Percentiles rank a stretch among this genome's conserved stretches.
phyloP scores from a whole-genome alignment of 1,140 invertebrate species.

The Lepidurus couesii region DNA sequence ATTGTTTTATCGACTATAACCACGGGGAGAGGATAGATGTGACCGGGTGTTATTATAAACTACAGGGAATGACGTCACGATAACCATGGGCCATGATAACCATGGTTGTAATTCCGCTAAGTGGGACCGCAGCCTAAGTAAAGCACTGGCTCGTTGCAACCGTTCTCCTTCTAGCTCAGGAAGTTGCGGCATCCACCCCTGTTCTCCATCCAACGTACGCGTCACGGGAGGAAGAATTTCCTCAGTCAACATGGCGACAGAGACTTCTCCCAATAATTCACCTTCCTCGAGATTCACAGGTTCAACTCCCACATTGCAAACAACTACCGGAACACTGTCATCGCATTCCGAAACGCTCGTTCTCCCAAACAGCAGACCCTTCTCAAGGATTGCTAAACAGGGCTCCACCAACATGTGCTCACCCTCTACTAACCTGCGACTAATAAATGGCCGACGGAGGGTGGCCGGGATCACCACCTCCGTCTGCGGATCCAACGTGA shows the following conservation, averaged over 20 bases:
- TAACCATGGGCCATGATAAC: neutral
- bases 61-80: no score
- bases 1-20: neutral
- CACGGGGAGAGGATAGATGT: no score
- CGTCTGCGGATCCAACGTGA: neutral
- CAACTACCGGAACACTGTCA: neutral
- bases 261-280: neutral
- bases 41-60: no score
- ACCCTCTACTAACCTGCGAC: neutral
- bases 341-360: neutral
- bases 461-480: neutral
- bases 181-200: neutral
- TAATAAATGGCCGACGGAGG: neutral
- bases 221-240: neutral
- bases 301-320: neutral
- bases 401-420: neutral
- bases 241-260: neutral
- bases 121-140: neutral
- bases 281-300: neutral
- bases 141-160: neutral
- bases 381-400: neutral
- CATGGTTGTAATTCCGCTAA: neutral
- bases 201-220: neutral
- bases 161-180: neutral
- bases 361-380: neutral